Conservation (phyloP, 2,113 vertebrate species). For the Nycticryphes semicollaris region DNA sequence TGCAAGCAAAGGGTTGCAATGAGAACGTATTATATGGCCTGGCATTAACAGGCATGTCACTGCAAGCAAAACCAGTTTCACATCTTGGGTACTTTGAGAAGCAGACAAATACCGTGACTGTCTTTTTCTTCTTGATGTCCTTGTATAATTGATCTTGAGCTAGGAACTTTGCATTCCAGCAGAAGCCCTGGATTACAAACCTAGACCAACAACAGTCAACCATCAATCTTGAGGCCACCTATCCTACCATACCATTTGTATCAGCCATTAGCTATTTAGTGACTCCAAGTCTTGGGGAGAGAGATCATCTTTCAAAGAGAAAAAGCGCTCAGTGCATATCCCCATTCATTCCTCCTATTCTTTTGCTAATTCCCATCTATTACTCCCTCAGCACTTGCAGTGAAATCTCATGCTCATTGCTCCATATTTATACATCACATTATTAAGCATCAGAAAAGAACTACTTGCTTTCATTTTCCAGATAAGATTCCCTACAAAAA, state of each 20-base stretch:
- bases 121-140: constrained; percentile 28
- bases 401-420: constrained; percentile 9
- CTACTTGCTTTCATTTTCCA: neutral
- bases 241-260: constrained; percentile 67
- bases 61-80: constrained; percentile 16
- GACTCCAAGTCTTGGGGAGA: constrained; percentile 59
- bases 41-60: neutral
- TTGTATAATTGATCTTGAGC: constrained; percentile 32
- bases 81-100: neutral
- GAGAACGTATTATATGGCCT: neutral
- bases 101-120: constrained; percentile 10
- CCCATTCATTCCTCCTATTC: constrained; percentile 53
- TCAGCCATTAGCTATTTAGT: constrained; percentile 65
- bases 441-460: neutral
- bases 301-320: constrained; percentile 75
- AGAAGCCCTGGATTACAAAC: constrained; percentile 61
- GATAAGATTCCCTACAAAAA: neutral
- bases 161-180: constrained; percentile 43
- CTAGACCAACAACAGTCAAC: constrained; percentile 54
- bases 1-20: neutral
- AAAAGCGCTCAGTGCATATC: constrained; percentile 27
- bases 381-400: constrained; percentile 38
- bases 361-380: constrained; percentile 52
- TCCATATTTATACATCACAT: neutral
- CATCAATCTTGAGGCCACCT: constrained; percentile 56